These are phyloP conservation scores for Cavia porcellus DNA, from an alignment of 2,113 vertebrate genomes.

Conservation along the genomic window DNA sequence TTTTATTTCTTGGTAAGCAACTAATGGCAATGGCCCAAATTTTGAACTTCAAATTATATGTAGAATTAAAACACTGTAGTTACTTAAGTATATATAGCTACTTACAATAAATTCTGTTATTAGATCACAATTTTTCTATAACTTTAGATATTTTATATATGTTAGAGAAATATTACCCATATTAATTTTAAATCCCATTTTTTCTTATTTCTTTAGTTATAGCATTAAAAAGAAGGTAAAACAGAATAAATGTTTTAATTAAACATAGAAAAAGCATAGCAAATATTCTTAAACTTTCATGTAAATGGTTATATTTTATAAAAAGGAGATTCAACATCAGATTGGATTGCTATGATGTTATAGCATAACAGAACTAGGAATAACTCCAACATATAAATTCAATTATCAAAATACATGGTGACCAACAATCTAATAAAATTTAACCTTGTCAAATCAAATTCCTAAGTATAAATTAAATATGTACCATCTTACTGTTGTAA, in stretches of 20 bases:
- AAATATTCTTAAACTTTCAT: slow-evolving; percentile 16
- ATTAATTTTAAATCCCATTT: neutral
- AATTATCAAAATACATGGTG: slow-evolving; percentile 63
- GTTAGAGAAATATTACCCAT: neutral
- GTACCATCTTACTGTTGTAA: neutral
- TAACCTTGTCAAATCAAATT: slow-evolving; percentile 60
- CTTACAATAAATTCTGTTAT: neutral
- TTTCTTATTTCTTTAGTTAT: slow-evolving; percentile 18
- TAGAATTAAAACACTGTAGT: neutral
- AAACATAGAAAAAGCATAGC: neutral
- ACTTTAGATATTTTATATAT: neutral
- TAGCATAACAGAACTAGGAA: neutral
- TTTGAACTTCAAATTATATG: neutral
- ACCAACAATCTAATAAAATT: slow-evolving; percentile 58
- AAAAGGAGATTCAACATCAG: neutral
- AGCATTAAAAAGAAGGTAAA: neutral
- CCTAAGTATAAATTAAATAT: slow-evolving; percentile 57
- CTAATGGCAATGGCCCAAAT: neutral
- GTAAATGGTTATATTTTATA: neutral
- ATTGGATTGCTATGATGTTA: neutral
- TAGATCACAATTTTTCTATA: neutral
- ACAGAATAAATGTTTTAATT: neutral
- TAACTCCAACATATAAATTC: slow-evolving; percentile 27
- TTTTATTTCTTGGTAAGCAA: neutral
- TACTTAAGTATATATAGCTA: neutral